Evolutionary conservation across 2,113 vertebrate genomes (phyloP).

Genomic region (Tiliqua scincoides): DNA sequence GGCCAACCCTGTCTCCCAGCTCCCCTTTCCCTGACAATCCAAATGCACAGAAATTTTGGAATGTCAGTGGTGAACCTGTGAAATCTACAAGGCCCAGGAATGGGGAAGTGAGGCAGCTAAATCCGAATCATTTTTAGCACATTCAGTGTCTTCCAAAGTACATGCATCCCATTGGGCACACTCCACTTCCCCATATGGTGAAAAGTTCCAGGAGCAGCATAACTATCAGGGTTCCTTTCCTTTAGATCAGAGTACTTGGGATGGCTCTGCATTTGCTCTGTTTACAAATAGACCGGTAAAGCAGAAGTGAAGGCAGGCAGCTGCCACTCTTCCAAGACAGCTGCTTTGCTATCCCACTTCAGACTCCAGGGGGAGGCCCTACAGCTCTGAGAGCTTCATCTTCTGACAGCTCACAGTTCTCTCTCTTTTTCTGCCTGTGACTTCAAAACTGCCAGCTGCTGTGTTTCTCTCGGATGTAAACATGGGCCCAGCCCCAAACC

Average conservation of each 20-base stretch:
- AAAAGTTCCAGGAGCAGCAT: neutral
- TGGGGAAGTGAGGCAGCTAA: no score
- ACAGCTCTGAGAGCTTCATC: neutral
- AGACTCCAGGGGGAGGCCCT: neutral
- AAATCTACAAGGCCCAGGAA: neutral
- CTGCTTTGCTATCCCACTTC: neutral
- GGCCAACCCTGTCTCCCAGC: no score
- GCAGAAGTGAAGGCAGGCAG: neutral
- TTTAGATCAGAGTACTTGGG: neutral
- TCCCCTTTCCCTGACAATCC: no score
- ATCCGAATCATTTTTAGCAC: no score
- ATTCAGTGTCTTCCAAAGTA: no score
- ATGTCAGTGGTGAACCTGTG: neutral
- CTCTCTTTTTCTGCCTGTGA: neutral
- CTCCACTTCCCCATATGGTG: neutral
- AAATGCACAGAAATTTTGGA: neutral
- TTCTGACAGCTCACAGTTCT: neutral
- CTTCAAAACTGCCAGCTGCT: neutral
- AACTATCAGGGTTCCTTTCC: neutral
- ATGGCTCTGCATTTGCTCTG: neutral
- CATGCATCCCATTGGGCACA: neutral
- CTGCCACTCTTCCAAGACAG: neutral
- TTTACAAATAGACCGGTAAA: neutral
- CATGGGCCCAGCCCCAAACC: no score
- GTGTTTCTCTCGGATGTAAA: no score